Evolutionary conservation across 2,888 invertebrate species (phyloP).

Genomic region (Tillus elongatus): DNA sequence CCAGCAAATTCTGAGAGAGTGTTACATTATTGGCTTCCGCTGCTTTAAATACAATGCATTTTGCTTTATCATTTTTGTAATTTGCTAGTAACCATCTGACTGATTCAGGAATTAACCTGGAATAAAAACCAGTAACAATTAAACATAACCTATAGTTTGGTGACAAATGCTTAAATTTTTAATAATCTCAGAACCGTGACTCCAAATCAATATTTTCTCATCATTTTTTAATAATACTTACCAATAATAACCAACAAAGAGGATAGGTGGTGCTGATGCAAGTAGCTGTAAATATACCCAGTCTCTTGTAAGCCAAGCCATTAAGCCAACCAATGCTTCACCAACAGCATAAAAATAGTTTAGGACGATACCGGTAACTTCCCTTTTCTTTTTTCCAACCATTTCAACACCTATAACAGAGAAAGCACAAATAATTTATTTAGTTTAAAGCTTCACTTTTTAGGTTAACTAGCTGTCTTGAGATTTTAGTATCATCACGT

Average conservation of each 20-base stretch:
- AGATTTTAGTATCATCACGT: too few relatives aligned
- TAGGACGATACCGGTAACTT: conserved; percentile 52
- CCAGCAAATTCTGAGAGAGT: conserved; percentile 41
- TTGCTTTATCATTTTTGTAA: conserved; percentile 46
- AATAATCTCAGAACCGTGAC: background rate
- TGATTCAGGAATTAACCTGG: conserved; percentile 54
- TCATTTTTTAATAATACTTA: conserved; percentile 22
- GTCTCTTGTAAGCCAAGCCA: conserved; percentile 50
- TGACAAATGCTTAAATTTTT: too few relatives aligned
- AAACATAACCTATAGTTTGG: too few relatives aligned
- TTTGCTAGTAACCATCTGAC: conserved; percentile 56
- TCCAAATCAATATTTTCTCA: background rate
- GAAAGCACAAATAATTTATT: too few relatives aligned
- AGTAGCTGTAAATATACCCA: conserved; percentile 52
- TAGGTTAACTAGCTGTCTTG: too few relatives aligned
- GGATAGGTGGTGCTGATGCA: conserved; percentile 51
- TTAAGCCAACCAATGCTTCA: conserved; percentile 51
- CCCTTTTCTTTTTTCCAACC: conserved; percentile 53
- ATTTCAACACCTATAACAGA: conserved; percentile 49
- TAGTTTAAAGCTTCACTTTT: too few relatives aligned
- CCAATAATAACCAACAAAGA: conserved; percentile 54
- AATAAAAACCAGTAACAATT: conserved; percentile 12
- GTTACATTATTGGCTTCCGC: conserved; percentile 48
- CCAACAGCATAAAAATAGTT: conserved; percentile 58
- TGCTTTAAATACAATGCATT: conserved; percentile 46